A percentile compares a stretch with the other conserved stretches of the same genome.
phyloP scores from a whole-genome alignment of 2,888 invertebrate genomes.

The Petrolisthes cinctipes region DNA sequence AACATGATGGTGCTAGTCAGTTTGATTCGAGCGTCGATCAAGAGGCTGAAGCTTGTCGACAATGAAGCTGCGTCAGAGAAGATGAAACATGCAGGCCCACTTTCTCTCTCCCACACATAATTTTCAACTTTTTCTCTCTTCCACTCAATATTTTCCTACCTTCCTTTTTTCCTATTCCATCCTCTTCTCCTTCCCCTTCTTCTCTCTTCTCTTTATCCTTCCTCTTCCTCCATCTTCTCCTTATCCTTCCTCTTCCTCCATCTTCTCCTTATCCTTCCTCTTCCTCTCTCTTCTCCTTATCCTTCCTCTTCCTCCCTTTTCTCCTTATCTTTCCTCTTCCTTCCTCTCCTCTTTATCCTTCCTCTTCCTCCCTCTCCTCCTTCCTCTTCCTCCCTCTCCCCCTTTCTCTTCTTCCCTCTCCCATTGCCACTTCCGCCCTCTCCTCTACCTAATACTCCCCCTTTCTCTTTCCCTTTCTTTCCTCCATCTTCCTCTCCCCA shows the following conservation, averaged over 20 bases:
- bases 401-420: neutral
- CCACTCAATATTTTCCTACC: neutral
- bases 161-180: no score
- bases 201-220: no score
- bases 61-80: no score
- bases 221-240: no score
- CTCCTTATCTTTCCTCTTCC: neutral
- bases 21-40: no score
- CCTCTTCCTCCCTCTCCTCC: neutral
- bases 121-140: neutral
- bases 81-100: no score
- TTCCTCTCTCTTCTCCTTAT: neutral
- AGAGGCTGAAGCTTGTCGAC: no score
- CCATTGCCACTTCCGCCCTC: neutral
- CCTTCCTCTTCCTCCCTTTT: neutral
- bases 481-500: neutral
- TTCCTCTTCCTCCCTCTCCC: neutral
- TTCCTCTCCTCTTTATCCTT: neutral
- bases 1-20: no score
- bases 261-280: neutral
- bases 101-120: neutral
- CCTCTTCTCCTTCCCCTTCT: no score
- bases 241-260: neutral
- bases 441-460: neutral
- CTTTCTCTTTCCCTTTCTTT: neutral